These are phyloP conservation scores for Garrulus glandarius DNA, from an alignment of 2,797 vertebrate genomes.

Conservation along the genomic window DNA sequence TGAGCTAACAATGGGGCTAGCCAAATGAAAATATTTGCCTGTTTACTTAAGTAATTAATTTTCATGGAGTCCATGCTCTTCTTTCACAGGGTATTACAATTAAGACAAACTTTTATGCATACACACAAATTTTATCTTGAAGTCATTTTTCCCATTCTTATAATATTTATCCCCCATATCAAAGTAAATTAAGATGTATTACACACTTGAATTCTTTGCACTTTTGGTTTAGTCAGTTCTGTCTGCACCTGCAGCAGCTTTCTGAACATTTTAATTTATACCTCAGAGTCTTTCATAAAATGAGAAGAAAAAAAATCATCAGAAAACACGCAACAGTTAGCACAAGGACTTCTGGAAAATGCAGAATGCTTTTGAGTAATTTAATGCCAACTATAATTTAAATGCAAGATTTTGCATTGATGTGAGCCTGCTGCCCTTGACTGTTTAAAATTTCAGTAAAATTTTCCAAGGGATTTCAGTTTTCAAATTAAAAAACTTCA, in stretches of 20 bases:
- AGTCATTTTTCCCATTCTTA: neutral
- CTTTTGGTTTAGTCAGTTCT: neutral
- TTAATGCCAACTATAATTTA: neutral
- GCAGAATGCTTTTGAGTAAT: neutral
- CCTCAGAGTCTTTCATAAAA: neutral
- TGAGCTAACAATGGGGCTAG: neutral
- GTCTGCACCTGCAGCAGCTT: neutral
- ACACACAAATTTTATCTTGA: neutral
- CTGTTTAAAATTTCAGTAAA: neutral
- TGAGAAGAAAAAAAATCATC: neutral
- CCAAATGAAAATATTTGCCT: neutral
- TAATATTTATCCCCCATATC: neutral
- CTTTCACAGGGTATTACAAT: neutral
- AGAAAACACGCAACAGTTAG: neutral
- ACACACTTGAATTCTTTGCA: neutral
- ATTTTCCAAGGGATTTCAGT: neutral
- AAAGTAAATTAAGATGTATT: neutral
- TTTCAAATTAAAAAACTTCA: neutral
- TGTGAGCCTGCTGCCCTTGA: neutral
- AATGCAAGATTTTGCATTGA: neutral
- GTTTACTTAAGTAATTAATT: neutral
- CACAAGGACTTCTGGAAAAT: neutral
- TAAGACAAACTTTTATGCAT: neutral
- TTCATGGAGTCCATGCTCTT: neutral
- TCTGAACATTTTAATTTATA: neutral